Evolutionary conservation across 2,888 invertebrate species (phyloP), one percentile per base, ranked within the genome.

Genomic region (Dryadula phaetusa): DNA sequence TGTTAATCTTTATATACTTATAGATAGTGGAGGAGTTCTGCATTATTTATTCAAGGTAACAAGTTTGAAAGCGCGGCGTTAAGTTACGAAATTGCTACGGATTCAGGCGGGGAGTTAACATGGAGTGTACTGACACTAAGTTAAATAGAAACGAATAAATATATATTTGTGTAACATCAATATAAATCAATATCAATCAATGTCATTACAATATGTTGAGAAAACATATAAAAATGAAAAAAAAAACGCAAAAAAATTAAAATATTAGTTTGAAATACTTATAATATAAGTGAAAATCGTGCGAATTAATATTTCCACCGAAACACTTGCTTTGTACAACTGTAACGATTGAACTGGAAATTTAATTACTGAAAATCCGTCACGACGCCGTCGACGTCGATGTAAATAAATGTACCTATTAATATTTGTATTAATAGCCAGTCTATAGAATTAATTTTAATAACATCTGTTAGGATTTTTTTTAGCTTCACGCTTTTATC

Each of bases 311-410:
- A 56, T 40, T 25, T 56, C 16, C 20, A 54, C 32, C 18, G 34
- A 53, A 53, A 53, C 54, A 54, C 40, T 56, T 56, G 56, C 40
- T 56, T 56, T 56, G 56, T 25, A 37, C 40, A 56, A 16, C 2
- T 40, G 16, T 16, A 56, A 40, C 40, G 22, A 40, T 56, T 22
- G 25, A 56, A 56, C 16, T 16, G 40, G 40, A 56, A 56, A 56
- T 56, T 56, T 56, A 56, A 56, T 16, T 56, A 56, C 37, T 56
- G n/a, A 22, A 40, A 40, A 25, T 40, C 40, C 22, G 20, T 54
- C 37, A 56, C 20, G 20, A n/a, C n/a, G 8, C n/a, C 18, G 52
- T 52, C 28, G n/a, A n/a, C n/a, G n/a, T n/a, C n/a, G 14, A 56
- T 40, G 37, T 56, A 18, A 40, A 34, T n/a, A 20, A 20, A 6